Percentiles rank a stretch among this genome's conserved stretches.
phyloP scores from a whole-genome alignment of 1,140 invertebrate species.

The Euura saliciscinereae region DNA sequence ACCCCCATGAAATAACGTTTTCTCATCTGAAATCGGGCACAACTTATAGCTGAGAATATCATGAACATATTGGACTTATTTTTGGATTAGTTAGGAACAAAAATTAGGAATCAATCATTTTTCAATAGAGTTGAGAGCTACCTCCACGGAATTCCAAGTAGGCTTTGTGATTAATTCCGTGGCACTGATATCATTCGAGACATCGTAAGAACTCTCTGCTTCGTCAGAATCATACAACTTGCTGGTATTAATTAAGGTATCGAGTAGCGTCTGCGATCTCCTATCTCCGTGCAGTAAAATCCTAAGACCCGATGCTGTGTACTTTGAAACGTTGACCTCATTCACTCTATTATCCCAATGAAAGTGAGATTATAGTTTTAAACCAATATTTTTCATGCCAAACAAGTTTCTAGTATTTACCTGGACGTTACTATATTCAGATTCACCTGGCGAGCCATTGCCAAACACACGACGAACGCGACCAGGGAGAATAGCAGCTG shows the following conservation, averaged over 20 bases:
- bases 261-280: slow-evolving; percentile 21
- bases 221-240: slow-evolving; percentile 17
- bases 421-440: neutral
- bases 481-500: neutral
- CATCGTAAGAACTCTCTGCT: slow-evolving; percentile 21
- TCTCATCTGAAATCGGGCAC: slow-evolving; percentile 21
- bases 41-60: slow-evolving; percentile 4
- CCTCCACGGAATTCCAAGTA: slow-evolving; percentile 29
- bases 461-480: neutral
- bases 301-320: slow-evolving; percentile 21
- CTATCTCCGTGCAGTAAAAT: slow-evolving; percentile 24
- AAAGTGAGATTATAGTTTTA: neutral
- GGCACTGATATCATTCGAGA: slow-evolving; percentile 22
- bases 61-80: slow-evolving; percentile 4
- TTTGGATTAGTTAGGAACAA: slow-evolving; percentile 2
- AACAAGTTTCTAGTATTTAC: neutral
- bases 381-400: neutral
- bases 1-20: slow-evolving; percentile 34
- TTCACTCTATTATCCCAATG: slow-evolving; percentile 21
- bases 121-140: slow-evolving; percentile 9
- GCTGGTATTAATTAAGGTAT: slow-evolving; percentile 15
- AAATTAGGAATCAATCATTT: neutral
- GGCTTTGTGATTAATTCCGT: slow-evolving; percentile 28
- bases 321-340: slow-evolving; percentile 26
- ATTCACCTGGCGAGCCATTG: neutral